phyloP scores from a whole-genome alignment of 1,140 invertebrate genomes.

The Danaus plexippus region DNA sequence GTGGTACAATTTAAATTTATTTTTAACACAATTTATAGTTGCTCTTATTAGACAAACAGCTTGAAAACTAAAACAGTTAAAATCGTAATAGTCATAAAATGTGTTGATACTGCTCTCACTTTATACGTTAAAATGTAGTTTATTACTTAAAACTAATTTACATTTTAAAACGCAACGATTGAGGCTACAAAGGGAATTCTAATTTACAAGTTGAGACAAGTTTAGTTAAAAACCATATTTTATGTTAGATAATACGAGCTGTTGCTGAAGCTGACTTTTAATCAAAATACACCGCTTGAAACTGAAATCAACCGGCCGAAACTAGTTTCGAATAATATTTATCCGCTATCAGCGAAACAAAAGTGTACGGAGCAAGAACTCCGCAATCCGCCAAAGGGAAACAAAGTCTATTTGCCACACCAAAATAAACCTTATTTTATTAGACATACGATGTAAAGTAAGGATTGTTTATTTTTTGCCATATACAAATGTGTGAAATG shows the following conservation, averaged over 20 bases:
- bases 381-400: conserved; percentile 18
- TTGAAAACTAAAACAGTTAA: no score
- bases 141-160: no score
- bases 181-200: conserved; percentile 1
- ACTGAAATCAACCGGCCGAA: conserved; percentile 38
- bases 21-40: no score
- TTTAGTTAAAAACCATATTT: conserved; percentile 4
- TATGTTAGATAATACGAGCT: neutral
- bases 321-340: conserved; percentile 52
- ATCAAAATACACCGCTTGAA: conserved; percentile 39
- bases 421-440: conserved; percentile 19
- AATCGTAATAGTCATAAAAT: no score
- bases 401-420: conserved; percentile 7
- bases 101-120: no score
- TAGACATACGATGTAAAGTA: conserved; percentile 10
- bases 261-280: conserved; percentile 26
- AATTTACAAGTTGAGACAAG: conserved; percentile 1
- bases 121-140: no score
- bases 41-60: no score
- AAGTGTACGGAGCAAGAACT: conserved; percentile 33
- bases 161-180: no score
- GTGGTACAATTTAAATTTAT: no score
- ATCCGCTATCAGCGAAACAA: conserved; percentile 39
- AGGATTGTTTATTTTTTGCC: conserved; percentile 22
- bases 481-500: conserved; percentile 20